phyloP scores from a whole-genome alignment of 1,140 invertebrate species.

The Zaprionus nigranus region DNA sequence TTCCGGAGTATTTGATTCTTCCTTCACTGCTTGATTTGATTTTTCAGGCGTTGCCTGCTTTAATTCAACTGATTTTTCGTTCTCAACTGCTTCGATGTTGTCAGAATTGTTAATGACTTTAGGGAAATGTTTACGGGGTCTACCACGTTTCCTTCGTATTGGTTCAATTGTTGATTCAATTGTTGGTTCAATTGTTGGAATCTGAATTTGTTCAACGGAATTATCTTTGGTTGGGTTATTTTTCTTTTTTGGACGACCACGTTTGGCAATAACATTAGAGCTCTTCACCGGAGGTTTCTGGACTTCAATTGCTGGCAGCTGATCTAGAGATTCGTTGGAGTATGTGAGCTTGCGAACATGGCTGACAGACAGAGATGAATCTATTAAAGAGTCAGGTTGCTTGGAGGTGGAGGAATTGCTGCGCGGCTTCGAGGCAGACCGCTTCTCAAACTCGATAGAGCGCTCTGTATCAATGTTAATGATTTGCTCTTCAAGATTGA shows the following conservation, averaged over 20 bases:
- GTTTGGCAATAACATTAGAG: constrained; percentile 32
- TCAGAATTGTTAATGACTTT: background rate
- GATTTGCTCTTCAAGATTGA: constrained; percentile 58
- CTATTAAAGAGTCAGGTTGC: background rate
- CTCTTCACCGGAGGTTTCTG: constrained; percentile 43
- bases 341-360: constrained; percentile 68
- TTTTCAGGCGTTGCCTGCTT: background rate
- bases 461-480: constrained; percentile 62
- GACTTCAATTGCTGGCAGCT: background rate
- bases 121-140: background rate
- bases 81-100: background rate
- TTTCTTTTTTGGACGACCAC: constrained; percentile 14
- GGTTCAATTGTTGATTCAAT: no score
- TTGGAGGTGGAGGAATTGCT: constrained; percentile 53
- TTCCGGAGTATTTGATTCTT: background rate
- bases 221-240: constrained; percentile 17
- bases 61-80: background rate
- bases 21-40: background rate
- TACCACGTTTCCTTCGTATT: background rate
- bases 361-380: background rate
- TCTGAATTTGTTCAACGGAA: background rate
- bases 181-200: no score
- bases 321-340: constrained; percentile 55
- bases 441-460: constrained; percentile 58
- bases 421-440: constrained; percentile 57